These are phyloP conservation scores for Anguilla japonica DNA, from an alignment of 2,113 vertebrate genomes.

Conservation along the genomic window DNA sequence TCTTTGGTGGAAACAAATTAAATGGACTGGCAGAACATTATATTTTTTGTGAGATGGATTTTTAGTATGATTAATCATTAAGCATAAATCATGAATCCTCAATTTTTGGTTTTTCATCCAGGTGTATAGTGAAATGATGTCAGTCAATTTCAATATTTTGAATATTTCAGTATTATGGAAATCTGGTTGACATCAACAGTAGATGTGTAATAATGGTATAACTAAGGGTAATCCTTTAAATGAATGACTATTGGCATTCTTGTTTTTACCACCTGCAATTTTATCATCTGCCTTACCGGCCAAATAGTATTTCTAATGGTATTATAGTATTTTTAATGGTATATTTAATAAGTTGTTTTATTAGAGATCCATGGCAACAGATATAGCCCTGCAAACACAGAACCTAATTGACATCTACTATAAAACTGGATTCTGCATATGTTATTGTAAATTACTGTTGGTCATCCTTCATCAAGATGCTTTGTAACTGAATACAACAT, in stretches of 20 bases:
- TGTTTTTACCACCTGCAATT: not conserved
- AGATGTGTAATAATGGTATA: not conserved
- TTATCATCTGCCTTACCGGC: not conserved
- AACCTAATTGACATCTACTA: conserved; percentile 11
- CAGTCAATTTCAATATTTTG: not conserved
- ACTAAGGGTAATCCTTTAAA: not conserved
- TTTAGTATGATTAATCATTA: not conserved
- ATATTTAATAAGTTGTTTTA: not conserved
- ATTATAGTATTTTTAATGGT: not conserved
- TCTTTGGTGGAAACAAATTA: not conserved
- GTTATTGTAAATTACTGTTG: conserved; percentile 4
- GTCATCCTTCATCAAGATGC: not conserved
- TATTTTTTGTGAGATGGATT: conserved; percentile 1
- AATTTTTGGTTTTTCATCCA: not conserved
- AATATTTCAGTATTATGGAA: not conserved
- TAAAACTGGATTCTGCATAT: not conserved
- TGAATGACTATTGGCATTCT: not conserved
- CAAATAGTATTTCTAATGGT: not conserved
- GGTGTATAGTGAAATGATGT: not conserved
- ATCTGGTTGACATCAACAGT: conserved; percentile 3
- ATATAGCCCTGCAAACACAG: not conserved
- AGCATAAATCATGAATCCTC: not conserved
- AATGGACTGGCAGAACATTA: not conserved
- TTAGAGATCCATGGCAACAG: not conserved
- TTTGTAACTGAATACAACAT: not conserved